Conservation (phyloP, 2,113 vertebrate genomes). For the Perca schrenkii region DNA sequence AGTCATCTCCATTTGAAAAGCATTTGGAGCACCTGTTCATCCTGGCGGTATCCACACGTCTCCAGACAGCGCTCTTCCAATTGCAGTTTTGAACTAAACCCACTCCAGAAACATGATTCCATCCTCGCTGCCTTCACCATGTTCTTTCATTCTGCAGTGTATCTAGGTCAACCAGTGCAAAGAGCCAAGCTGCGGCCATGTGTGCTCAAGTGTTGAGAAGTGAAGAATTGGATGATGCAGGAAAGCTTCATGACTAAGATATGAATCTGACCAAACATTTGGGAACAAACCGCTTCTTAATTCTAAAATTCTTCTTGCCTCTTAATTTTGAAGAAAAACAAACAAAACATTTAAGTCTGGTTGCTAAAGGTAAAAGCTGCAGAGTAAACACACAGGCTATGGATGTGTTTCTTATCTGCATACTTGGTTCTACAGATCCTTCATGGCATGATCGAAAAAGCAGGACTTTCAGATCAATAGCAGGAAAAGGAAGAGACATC, state of each 20-base stretch:
- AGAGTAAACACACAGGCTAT: background rate
- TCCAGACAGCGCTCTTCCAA: conserved; percentile 31
- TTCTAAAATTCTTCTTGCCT: background rate
- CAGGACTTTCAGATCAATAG: conserved; percentile 53
- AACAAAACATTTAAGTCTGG: background rate
- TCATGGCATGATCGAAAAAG: conserved; percentile 32
- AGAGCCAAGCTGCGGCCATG: conserved; percentile 40
- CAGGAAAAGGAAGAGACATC: conserved; percentile 38
- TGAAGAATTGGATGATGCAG: conserved; percentile 25
- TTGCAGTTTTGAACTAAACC: conserved; percentile 53
- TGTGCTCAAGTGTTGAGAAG: conserved; percentile 61
- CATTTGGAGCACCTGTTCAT: conserved; percentile 57
- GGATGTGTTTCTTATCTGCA: conserved; percentile 18
- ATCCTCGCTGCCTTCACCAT: conserved; percentile 35
- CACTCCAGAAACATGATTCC: conserved; percentile 54
- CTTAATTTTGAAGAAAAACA: background rate
- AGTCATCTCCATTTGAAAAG: conserved; percentile 66
- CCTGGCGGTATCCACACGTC: conserved; percentile 26
- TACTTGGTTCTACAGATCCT: conserved; percentile 9
- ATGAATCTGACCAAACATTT: conserved; percentile 5
- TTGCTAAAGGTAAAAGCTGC: background rate
- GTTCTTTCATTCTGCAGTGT: conserved; percentile 44
- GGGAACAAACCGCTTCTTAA: background rate
- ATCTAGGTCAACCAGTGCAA: conserved; percentile 63
- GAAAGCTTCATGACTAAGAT: conserved; percentile 4